Evolutionary conservation across 2,113 vertebrate species (phyloP).

Genomic region (Halcyon malimbica): DNA sequence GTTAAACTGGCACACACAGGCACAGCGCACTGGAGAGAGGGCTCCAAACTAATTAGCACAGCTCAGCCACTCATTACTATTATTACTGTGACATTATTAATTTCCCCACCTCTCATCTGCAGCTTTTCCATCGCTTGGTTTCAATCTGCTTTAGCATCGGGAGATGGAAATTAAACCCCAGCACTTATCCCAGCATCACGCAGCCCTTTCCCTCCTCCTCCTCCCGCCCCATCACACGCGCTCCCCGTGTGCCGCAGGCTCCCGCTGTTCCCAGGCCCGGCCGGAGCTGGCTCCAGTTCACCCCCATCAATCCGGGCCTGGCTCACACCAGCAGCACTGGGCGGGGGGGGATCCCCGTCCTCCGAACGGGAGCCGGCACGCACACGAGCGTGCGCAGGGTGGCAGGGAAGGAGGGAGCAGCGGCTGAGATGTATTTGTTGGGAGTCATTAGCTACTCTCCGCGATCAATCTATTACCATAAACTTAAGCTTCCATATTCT

Average conservation of each 20-base stretch:
- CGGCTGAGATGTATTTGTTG: slow-evolving; percentile 53
- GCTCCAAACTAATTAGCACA: slow-evolving; percentile 41
- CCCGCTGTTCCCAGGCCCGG: neutral
- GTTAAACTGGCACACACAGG: neutral
- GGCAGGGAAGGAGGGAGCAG: neutral
- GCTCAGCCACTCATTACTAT: slow-evolving; percentile 49
- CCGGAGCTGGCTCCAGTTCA: neutral
- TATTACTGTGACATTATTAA: slow-evolving; percentile 54
- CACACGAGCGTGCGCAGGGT: neutral
- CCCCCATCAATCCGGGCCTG: neutral
- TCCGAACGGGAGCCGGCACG: neutral
- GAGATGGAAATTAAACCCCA: slow-evolving; percentile 14
- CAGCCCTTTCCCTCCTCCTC: neutral
- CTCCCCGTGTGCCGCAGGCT: rapidly evolving
- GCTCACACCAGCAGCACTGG: neutral
- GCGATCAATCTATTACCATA: slow-evolving; percentile 75
- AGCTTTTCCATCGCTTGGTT: neutral
- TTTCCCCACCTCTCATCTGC: slow-evolving; percentile 60
- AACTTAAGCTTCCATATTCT: slow-evolving; percentile 75
- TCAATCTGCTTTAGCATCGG: neutral
- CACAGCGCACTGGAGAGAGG: neutral
- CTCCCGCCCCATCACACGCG: rapidly evolving
- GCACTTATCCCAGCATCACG: neutral
- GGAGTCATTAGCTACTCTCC: slow-evolving; percentile 74
- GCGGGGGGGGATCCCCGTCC: slow-evolving; percentile 22